phyloP scores from a whole-genome alignment of 2,888 invertebrate genomes.

The Toxonevra muliebris region DNA sequence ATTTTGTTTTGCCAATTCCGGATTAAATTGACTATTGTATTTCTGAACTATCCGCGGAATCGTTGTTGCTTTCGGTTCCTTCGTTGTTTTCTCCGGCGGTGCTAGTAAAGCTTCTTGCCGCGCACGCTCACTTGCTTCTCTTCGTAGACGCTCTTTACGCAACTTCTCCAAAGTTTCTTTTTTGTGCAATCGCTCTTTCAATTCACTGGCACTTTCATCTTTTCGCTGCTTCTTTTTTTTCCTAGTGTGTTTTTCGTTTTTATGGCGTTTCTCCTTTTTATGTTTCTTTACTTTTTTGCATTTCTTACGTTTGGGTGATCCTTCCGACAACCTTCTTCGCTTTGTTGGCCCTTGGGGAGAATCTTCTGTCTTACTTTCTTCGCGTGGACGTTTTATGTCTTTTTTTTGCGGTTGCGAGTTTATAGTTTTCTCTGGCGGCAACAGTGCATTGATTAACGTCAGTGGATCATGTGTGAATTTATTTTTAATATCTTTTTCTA shows the following conservation, averaged over 20 bases:
- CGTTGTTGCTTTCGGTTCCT: slow-evolving; percentile 41
- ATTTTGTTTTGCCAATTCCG: slow-evolving; percentile 87
- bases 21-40: slow-evolving; percentile 98
- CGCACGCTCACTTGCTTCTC: slow-evolving; percentile 82
- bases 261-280: slow-evolving; percentile 44
- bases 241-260: slow-evolving; percentile 40
- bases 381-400: not conserved
- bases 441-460: slow-evolving; percentile 69
- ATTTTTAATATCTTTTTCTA: slow-evolving; percentile 73
- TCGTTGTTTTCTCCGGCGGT: slow-evolving; percentile 66
- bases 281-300: slow-evolving; percentile 40
- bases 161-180: slow-evolving; percentile 57
- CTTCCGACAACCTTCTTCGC: not conserved
- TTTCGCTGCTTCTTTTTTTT: slow-evolving; percentile 31
- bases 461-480: slow-evolving; percentile 80
- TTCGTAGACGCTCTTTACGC: slow-evolving; percentile 69
- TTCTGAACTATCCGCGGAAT: slow-evolving; percentile 72
- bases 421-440: slow-evolving; percentile 43
- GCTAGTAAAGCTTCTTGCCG: slow-evolving; percentile 77
- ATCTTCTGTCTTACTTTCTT: slow-evolving; percentile 16
- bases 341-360: slow-evolving; percentile 23
- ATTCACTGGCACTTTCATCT: slow-evolving; percentile 31
- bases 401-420: slow-evolving; percentile 10
- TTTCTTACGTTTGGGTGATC: slow-evolving; percentile 23
- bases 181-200: slow-evolving; percentile 46